These are phyloP conservation scores for Hyles euphorbiae DNA, from an alignment of 1,140 invertebrate genomes.

Conservation along the genomic window DNA sequence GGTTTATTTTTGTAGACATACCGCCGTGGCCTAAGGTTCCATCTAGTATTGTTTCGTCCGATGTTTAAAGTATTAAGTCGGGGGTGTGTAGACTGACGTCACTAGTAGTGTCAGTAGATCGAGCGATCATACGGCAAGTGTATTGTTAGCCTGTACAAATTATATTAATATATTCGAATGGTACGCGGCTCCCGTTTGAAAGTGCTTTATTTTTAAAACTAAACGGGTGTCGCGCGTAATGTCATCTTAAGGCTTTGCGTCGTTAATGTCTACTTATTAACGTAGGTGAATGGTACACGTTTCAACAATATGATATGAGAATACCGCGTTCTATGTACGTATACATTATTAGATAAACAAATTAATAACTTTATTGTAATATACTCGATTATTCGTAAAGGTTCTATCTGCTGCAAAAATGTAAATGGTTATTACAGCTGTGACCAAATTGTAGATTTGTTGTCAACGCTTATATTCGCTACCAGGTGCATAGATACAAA, in stretches of 20 bases:
- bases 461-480: slow-evolving; percentile 32
- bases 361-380: slow-evolving; percentile 17
- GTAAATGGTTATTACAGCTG: slow-evolving; percentile 19
- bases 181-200: slow-evolving; percentile 34
- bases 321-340: slow-evolving; percentile 2
- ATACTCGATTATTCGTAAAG: slow-evolving; percentile 11
- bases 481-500: slow-evolving; percentile 38
- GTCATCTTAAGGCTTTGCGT: not conserved
- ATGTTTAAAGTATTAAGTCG: slow-evolving; percentile 26
- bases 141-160: slow-evolving; percentile 46
- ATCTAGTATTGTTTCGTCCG: not conserved
- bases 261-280: too few species aligned
- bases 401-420: slow-evolving; percentile 3
- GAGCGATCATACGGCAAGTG: slow-evolving; percentile 13
- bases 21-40: slow-evolving; percentile 20
- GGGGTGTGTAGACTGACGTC: slow-evolving; percentile 21
- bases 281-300: too few species aligned
- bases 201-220: slow-evolving; percentile 42
- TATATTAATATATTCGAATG: slow-evolving; percentile 43
- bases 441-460: slow-evolving; percentile 39
- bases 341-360: slow-evolving; percentile 11
- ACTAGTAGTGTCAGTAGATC: slow-evolving; percentile 16
- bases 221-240: slow-evolving; percentile 24
- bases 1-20: slow-evolving; percentile 1
- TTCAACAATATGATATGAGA: too few species aligned